Evolutionary conservation across 2,797 vertebrate species (phyloP), one percentile per base, ranked within the genome.

Genomic region (Argya squamiceps): DNA sequence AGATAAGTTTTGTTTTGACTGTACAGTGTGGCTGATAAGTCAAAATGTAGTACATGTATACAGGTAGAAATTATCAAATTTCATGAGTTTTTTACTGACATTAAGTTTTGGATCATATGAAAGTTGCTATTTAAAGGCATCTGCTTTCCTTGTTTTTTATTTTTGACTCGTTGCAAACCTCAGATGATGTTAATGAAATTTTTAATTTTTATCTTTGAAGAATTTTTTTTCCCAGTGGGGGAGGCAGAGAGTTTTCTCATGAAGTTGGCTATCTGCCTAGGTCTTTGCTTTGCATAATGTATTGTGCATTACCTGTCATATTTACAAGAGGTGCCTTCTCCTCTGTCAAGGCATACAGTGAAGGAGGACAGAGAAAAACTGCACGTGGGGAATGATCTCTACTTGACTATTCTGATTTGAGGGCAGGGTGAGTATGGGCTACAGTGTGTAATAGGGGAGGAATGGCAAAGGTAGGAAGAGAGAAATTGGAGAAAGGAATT

Each of bases 351-450:
- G 30, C 44, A 15, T 10, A 9, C 15, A 14, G 47, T n/a, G 69
- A 80, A 79, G 27, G 41, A 63, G 44, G 44, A 67, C 12, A 43
- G 70, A 73, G 50, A 36, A 75, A 39, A 88, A 34, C 21, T n/a
- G 27, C 3, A 1, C 0, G 0, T 21, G 53, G 29, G 22, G 15
- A 50, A 23, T 58, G 43, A 47, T 43, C 70, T 80, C 26, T 41
- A 7, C 59, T 87, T 77, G 24, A 8, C 9, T 26, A 1, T 49
- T 69, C 11, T 50, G 18, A 14, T 77, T 47, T 68, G 69, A 71
- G 47, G 46, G 37, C 49, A 53, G 53, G 4, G 11, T 41, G 39
- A 74, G 29, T 41, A n/a, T 20, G 47, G 39, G 5, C 70, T 84
- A 12, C 22, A 56, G 32, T 0, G 0, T 60, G 41, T 43, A 50